These are phyloP conservation scores for Drosophila quadrilineata DNA, from an alignment of 1,140 invertebrate genomes.

Conservation along the genomic window DNA sequence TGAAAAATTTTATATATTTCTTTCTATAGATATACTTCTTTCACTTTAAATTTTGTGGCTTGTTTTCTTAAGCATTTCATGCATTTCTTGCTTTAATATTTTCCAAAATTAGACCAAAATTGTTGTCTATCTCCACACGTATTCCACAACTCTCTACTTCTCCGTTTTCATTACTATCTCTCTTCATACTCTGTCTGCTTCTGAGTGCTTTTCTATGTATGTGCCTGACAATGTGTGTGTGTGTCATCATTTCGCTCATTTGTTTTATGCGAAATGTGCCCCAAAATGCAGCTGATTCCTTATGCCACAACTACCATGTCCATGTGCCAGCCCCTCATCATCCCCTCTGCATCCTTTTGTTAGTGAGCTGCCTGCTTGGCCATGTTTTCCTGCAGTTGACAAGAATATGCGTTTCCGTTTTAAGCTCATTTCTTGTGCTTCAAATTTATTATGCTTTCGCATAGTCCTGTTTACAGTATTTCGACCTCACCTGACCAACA, in stretches of 20 bases:
- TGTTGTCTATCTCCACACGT: too few relatives aligned
- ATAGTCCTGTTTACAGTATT: too few relatives aligned
- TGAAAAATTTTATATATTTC: too few relatives aligned
- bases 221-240: neutral
- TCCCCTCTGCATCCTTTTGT: too few relatives aligned
- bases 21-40: too few relatives aligned
- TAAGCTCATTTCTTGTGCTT: conserved; percentile 7
- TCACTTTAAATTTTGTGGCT: too few relatives aligned
- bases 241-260: conserved; percentile 12
- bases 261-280: conserved; percentile 32
- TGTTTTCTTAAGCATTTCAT: too few relatives aligned
- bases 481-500: too few relatives aligned
- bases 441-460: neutral
- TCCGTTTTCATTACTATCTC: conserved; percentile 16
- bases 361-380: neutral
- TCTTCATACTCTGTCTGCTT: conserved; percentile 17
- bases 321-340: neutral
- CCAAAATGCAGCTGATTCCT: conserved; percentile 24
- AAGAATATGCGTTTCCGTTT: conserved; percentile 8
- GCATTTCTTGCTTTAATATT: too few relatives aligned
- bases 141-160: conserved; percentile 18
- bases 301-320: conserved; percentile 3
- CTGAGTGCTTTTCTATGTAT: conserved; percentile 3
- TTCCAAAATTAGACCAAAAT: too few relatives aligned
- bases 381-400: conserved; percentile 1